A percentile compares a stretch with the other conserved stretches of the same genome.
Conservation (phyloP, 2,113 vertebrate species). For the Bubalus kerabau region DNA sequence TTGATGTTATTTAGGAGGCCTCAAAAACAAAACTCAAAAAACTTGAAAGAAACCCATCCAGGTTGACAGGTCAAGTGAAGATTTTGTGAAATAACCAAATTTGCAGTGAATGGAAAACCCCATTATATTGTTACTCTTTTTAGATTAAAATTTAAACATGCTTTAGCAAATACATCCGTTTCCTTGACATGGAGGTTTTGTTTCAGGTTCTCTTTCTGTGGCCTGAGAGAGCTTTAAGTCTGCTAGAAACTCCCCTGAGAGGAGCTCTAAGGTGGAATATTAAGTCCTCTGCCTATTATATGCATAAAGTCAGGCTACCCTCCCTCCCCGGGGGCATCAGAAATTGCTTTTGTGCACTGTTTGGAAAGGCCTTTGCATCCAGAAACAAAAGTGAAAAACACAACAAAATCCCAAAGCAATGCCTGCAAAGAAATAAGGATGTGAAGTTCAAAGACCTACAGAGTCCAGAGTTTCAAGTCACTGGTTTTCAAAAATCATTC, state of each 20-base stretch:
- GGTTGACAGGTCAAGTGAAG: neutral
- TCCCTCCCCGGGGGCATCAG: neutral
- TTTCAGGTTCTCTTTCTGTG: neutral
- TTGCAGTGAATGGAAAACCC: neutral
- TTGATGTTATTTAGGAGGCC: neutral
- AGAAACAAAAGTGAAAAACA: conserved; percentile 9
- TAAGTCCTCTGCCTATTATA: neutral
- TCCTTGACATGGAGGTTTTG: neutral
- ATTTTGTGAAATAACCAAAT: neutral
- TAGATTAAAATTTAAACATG: conserved; percentile 6
- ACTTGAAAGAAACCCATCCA: neutral
- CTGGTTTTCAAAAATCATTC: neutral
- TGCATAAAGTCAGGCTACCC: neutral
- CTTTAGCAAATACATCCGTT: neutral
- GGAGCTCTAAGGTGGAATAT: neutral
- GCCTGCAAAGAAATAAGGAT: neutral
- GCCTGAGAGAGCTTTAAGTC: neutral
- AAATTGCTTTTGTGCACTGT: neutral
- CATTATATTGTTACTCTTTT: neutral
- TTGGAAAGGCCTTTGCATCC: neutral
- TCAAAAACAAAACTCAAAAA: neutral
- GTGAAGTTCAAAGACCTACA: neutral
- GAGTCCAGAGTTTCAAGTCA: neutral
- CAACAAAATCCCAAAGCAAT: neutral
- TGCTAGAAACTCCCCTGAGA: neutral